phyloP scores from a whole-genome alignment of 2,797 vertebrate genomes.

The Spinus olivaceus region DNA sequence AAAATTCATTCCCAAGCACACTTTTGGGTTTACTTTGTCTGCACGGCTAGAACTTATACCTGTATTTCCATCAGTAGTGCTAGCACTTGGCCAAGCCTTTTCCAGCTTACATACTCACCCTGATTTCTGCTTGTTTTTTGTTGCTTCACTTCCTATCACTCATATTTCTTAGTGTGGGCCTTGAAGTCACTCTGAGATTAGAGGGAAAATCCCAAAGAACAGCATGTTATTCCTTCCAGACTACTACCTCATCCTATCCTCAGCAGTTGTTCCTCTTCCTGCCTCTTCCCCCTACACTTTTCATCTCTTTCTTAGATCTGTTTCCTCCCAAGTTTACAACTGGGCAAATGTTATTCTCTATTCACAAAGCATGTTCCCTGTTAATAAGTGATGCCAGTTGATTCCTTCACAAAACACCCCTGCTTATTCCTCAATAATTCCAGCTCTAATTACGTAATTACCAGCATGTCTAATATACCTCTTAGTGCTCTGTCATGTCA shows the following conservation, averaged over 20 bases:
- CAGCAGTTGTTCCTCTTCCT: background rate
- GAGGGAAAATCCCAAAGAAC: background rate
- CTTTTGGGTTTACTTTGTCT: background rate
- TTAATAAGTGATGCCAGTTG: background rate
- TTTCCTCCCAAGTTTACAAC: background rate
- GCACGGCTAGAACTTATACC: background rate
- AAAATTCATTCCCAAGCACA: background rate
- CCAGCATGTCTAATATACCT: background rate
- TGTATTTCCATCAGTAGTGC: background rate
- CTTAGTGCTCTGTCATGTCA: background rate
- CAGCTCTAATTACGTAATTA: slow-evolving; percentile 4
- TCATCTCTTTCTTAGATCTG: background rate
- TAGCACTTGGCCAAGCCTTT: background rate
- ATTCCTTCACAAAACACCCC: background rate
- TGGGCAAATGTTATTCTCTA: background rate
- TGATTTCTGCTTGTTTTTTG: background rate
- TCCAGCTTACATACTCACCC: background rate
- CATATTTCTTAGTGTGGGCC: background rate
- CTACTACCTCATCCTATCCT: accelerated
- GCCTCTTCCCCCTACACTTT: background rate
- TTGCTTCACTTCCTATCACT: background rate
- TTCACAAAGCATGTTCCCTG: background rate
- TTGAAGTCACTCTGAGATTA: background rate
- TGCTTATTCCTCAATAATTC: background rate
- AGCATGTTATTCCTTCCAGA: background rate